Evolutionary conservation across 2,888 invertebrate species (phyloP), one percentile per base, ranked within the genome.

Genomic region (Ormia ochracea): DNA sequence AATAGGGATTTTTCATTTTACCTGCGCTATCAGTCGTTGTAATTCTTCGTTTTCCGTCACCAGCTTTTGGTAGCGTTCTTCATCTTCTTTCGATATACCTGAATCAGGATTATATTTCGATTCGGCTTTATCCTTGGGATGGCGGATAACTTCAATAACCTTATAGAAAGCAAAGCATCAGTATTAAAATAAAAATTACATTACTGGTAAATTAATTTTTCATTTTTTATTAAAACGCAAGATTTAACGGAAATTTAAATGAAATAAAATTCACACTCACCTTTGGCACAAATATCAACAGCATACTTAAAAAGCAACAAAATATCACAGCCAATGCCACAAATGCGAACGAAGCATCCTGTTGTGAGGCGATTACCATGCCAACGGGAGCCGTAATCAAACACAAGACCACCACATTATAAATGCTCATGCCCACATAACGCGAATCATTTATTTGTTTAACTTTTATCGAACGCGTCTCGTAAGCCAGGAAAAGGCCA

Each of bases 401-500:
- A 89, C 98, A 98, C 66, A 99, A 92, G 43, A 99, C 97, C 82
- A 98, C 98, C 84, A 99, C 98, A 90, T 99, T 99, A 92, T 99
- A 99, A 88, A 99, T 99, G 88, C 98, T 97, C 97, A 99, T 98
- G 83, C 98, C 98, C 26, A 99, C 98, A 89, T 98, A 97, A 86
- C 98, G 93, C 0, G 98, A 98, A 91, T 99, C 99, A 90, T 99
- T 99, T 87, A 99, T 97, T 90, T 97, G 97, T 83, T 96, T 95
- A 73, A 99, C 95, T 91, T 99, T 99, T 83, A 99, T 95, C 82
- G 98, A 98, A 68, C 99, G 93, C 1, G 98, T 99, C 90, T 99
- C 99, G 90, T 99, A 99, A 2, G 99, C 98, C 84, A 99, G 92
- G 90, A 99, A 99, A 70, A 99, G 92, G 1, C 99, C 99, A 87